Evolutionary conservation across 2,888 invertebrate species (phyloP).

Genomic region (Pomacea canaliculata): DNA sequence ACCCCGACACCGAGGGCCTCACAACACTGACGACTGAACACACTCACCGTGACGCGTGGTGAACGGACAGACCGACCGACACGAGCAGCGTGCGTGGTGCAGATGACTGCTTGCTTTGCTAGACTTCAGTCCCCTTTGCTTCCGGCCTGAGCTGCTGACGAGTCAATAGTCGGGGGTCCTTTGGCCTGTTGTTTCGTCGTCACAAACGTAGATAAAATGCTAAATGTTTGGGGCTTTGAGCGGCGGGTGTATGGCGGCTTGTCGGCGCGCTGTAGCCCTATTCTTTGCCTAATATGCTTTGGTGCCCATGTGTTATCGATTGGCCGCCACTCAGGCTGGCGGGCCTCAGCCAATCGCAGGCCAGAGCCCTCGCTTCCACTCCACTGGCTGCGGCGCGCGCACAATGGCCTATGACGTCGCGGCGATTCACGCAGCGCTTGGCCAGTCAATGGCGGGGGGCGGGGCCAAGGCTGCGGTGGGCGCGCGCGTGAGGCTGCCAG

Average conservation of each 20-base stretch:
- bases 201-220: constrained; percentile 38
- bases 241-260: constrained; percentile 46
- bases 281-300: constrained; percentile 59
- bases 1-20: too few species aligned
- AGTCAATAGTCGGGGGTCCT: not conserved
- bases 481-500: not conserved
- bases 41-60: too few species aligned
- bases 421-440: not conserved
- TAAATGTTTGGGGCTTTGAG: constrained; percentile 43
- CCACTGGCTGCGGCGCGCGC: constrained; percentile 7
- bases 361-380: not conserved
- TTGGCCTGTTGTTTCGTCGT: constrained; percentile 28
- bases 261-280: constrained; percentile 47
- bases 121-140: too few species aligned
- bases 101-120: too few species aligned
- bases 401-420: constrained; percentile 1
- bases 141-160: too few species aligned
- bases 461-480: constrained; percentile 5
- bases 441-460: not conserved
- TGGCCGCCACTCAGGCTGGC: constrained; percentile 8
- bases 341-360: constrained; percentile 5
- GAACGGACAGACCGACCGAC: too few species aligned
- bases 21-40: too few species aligned
- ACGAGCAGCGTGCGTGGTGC: too few species aligned
- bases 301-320: constrained; percentile 57